phyloP scores from a whole-genome alignment of 30 jellyfish, hydroid and myxozoan genomes.

The Chironex yamaguchii region DNA sequence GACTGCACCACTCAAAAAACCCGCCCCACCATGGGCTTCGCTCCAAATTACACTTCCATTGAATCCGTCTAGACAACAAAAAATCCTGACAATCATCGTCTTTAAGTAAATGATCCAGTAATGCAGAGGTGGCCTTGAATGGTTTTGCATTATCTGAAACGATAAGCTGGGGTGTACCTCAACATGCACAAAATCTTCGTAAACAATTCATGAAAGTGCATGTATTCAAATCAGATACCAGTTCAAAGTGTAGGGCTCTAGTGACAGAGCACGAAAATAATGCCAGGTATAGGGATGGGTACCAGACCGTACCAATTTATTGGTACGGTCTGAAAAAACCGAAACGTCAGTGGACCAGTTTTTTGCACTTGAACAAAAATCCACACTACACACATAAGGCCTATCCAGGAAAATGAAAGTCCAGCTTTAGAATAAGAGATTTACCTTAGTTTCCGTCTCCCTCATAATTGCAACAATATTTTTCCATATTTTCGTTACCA shows the following conservation, averaged over 20 bases:
- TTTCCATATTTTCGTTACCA: too few species aligned
- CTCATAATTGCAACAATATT: too few species aligned
- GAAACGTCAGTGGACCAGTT: too few species aligned
- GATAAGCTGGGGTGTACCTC: slow-evolving; percentile 18
- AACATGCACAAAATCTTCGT: slow-evolving; percentile 27
- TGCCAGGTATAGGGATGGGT: too few species aligned
- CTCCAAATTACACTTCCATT: slow-evolving; percentile 21
- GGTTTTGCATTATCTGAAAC: slow-evolving; percentile 31
- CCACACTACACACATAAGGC: too few species aligned
- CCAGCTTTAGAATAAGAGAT: too few species aligned
- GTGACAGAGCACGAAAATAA: not conserved
- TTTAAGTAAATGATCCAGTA: not conserved
- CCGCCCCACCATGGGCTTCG: slow-evolving; percentile 55
- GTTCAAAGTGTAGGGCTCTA: slow-evolving; percentile 19
- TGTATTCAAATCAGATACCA: not conserved
- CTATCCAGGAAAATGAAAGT: too few species aligned
- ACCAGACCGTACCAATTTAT: too few species aligned
- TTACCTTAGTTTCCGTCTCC: too few species aligned
- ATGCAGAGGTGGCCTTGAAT: not conserved
- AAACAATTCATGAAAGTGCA: slow-evolving; percentile 1
- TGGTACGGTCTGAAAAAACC: too few species aligned
- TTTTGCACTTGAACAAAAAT: too few species aligned
- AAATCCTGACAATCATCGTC: not conserved
- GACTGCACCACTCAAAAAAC: slow-evolving; percentile 13
- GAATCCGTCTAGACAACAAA: not conserved